Conservation (phyloP, 2,888 invertebrate species). For the Campoplex capitator region DNA sequence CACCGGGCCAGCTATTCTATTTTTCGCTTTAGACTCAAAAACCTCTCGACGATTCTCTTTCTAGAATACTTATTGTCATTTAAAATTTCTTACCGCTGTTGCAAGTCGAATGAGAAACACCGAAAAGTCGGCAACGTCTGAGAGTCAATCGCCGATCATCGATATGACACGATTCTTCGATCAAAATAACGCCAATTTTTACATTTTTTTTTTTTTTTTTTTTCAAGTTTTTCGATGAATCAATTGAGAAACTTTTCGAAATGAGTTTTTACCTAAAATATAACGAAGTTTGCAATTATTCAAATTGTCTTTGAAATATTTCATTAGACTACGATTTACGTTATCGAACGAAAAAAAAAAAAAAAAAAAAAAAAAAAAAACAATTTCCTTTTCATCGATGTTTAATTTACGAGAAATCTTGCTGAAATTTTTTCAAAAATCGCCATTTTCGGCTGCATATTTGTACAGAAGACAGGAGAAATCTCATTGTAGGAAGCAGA, state of each 20-base stretch:
- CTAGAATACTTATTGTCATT: slow-evolving; percentile 8
- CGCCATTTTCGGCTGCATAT: neutral
- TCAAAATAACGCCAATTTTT: neutral
- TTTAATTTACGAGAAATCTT: too few relatives aligned
- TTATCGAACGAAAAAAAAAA: too few relatives aligned
- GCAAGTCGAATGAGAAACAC: neutral
- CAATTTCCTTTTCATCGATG: too few relatives aligned
- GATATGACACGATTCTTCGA: neutral
- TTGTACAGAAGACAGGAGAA: neutral
- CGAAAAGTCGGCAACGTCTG: neutral
- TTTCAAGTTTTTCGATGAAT: neutral
- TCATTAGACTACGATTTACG: too few relatives aligned
- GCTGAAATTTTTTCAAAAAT: neutral
- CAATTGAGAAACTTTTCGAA: neutral
- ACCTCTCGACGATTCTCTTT: slow-evolving; percentile 46
- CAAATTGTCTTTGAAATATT: too few relatives aligned
- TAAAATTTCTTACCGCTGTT: neutral
- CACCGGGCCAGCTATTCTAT: slow-evolving; percentile 68
- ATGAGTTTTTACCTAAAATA: too few relatives aligned
- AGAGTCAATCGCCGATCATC: neutral
- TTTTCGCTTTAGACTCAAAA: slow-evolving; percentile 63
- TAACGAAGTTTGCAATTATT: too few relatives aligned
- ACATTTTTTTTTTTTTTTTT: neutral
- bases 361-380: too few relatives aligned
- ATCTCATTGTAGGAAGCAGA: slow-evolving; percentile 52